Conservation (phyloP, 2,797 vertebrate genomes). For the Pangasius sanitwongsei region DNA sequence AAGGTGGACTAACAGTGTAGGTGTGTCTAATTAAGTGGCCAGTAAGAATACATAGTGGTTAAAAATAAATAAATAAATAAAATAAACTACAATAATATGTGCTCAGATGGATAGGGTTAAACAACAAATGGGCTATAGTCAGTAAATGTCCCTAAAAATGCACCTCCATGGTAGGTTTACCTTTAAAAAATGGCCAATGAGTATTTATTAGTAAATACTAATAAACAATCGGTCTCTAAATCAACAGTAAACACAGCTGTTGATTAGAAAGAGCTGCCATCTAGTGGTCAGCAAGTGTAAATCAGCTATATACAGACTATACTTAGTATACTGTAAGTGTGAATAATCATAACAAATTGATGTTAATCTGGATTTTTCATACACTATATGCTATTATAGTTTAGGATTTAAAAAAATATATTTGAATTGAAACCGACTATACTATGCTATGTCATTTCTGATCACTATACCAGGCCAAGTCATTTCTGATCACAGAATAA, state of each 20-base stretch:
- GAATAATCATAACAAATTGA: background rate
- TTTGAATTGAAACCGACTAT: background rate
- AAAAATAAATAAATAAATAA: background rate
- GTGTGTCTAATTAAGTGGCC: background rate
- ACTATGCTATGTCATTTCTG: background rate
- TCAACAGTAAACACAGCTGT: background rate
- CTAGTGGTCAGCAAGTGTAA: slow-evolving; percentile 32
- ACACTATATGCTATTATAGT: background rate
- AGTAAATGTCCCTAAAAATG: background rate
- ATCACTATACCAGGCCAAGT: too few relatives aligned
- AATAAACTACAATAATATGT: background rate
- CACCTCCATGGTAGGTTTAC: background rate
- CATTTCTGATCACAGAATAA: background rate
- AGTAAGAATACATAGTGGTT: background rate
- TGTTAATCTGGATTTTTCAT: background rate
- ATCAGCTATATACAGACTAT: background rate
- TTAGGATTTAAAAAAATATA: background rate
- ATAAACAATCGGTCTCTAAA: background rate
- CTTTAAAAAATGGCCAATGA: background rate
- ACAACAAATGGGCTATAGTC: background rate
- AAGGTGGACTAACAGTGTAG: background rate
- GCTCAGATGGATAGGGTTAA: background rate
- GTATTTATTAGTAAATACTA: background rate
- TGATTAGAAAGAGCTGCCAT: slow-evolving; percentile 34
- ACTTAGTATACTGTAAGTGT: background rate